Conservation (phyloP, 35 echinoderm and acorn worm genomes). For the Lytechinus pictus region DNA sequence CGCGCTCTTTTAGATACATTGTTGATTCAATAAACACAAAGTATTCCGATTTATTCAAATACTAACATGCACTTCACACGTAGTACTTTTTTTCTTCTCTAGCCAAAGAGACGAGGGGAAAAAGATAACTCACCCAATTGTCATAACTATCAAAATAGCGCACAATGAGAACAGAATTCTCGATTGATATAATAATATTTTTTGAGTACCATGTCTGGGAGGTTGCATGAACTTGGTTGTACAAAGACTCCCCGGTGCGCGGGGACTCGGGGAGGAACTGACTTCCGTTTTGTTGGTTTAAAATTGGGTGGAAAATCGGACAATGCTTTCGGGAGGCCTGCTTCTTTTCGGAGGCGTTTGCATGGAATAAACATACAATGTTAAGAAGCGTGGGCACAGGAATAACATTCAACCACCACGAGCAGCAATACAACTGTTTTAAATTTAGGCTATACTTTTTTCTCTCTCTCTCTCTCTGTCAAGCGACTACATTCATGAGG, state of each 20-base stretch:
- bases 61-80: constrained; percentile 52
- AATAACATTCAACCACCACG: not conserved
- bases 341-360: not conserved
- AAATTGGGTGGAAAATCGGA: constrained; percentile 43
- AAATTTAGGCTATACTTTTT: not conserved
- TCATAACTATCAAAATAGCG: not conserved
- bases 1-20: constrained; percentile 15
- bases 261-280: not conserved
- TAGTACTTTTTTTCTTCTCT: not conserved
- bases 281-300: constrained; percentile 32
- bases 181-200: not conserved
- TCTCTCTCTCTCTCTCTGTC: not conserved
- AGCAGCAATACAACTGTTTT: not conserved
- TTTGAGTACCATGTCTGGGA: not conserved
- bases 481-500: not conserved
- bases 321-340: not conserved
- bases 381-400: constrained; percentile 7
- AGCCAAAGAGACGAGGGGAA: not conserved
- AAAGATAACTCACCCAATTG: constrained; percentile 1
- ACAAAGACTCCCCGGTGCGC: constrained; percentile 4
- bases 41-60: constrained; percentile 52
- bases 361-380: not conserved
- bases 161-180: not conserved
- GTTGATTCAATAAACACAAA: constrained; percentile 44
- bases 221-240: constrained; percentile 6